Evolutionary conservation across 2,113 vertebrate genomes (phyloP), one percentile per base, ranked within the genome.

Genomic region (Natator depressus): DNA sequence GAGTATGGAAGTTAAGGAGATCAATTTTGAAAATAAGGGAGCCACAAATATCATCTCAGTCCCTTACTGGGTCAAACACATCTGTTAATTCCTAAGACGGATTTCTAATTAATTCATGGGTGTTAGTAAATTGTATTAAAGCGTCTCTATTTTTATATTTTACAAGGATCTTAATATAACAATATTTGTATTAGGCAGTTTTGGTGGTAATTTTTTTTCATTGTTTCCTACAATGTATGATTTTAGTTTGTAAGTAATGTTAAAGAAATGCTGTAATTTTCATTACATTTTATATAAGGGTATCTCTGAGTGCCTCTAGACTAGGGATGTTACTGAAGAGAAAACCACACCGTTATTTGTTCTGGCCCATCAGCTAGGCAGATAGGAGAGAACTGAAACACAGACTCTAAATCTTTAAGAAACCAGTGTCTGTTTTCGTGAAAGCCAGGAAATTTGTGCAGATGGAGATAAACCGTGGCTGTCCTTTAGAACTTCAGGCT

Each of bases 241-340:
- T 75, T 93, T 79, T 89, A 76, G 6, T 89, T 82, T 96, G 57
- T 59, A 59, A 31, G 57, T 31, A 59, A 59, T 31, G 24, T 59
- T 59, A 29, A 69, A 88, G 42, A 91, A 88, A 38, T 89, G 51
- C 38, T 90, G 50, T 3, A 25, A 1, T 90, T 89, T 25, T 72
- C 65, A 72, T 35, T 72, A 35, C n/a, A 47, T 19, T 38, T 12
- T 54, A 86, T 82, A 92, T 38, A 42, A 59, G 50, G 6, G 16
- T 89, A 59, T 47, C 88, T 17, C 29, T 4, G 5, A 92, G 6
- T 80, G 13, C 12, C 88, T 88, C 84, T 22, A 76, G 80, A 78
- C 57, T 59, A 80, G 88, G 0, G 1, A 90, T 3, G 8, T 82
- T 91, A 82, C 62, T 92, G 54, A 35, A 89, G n/a, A 22, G n/a